Conservation (phyloP, 2,797 vertebrate species). For the Phrynocephalus forsythii region DNA sequence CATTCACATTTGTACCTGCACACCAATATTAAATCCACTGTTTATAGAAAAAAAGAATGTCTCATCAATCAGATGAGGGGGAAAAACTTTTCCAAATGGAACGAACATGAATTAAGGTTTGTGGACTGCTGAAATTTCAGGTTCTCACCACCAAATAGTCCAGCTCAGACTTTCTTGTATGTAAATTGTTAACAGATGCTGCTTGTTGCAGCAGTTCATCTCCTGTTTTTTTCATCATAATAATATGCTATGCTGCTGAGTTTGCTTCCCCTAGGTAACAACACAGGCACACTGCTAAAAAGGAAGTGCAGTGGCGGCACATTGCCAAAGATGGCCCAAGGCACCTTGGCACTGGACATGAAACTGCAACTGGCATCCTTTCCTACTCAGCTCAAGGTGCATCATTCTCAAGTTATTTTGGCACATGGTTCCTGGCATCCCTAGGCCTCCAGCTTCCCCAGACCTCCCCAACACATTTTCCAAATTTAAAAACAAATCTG, state of each 20-base stretch:
- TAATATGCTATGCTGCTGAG: background rate
- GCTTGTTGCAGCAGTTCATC: background rate
- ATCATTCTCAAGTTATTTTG: background rate
- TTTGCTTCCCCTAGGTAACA: background rate
- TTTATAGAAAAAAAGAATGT: background rate
- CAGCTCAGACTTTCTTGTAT: background rate
- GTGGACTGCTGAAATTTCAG: background rate
- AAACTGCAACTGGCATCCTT: background rate
- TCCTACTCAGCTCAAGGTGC: background rate
- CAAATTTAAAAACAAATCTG: too few relatives aligned
- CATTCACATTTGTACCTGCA: background rate
- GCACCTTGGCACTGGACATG: background rate
- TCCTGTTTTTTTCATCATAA: background rate
- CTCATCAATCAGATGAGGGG: conserved; percentile 6
- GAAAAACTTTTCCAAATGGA: background rate
- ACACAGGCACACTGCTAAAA: background rate
- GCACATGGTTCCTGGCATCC: background rate
- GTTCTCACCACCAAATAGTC: background rate
- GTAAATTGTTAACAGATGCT: background rate
- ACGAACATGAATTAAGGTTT: too few relatives aligned
- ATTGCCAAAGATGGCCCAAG: background rate
- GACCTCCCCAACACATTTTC: too few relatives aligned
- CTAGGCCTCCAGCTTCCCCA: too few relatives aligned
- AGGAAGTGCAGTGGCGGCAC: background rate
- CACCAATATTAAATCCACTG: conserved; percentile 9